A percentile compares a stretch with the other conserved stretches of the same genome.
Evolutionary conservation across 2,888 invertebrate genomes (phyloP).

Genomic region (Lithophane leautieri): DNA sequence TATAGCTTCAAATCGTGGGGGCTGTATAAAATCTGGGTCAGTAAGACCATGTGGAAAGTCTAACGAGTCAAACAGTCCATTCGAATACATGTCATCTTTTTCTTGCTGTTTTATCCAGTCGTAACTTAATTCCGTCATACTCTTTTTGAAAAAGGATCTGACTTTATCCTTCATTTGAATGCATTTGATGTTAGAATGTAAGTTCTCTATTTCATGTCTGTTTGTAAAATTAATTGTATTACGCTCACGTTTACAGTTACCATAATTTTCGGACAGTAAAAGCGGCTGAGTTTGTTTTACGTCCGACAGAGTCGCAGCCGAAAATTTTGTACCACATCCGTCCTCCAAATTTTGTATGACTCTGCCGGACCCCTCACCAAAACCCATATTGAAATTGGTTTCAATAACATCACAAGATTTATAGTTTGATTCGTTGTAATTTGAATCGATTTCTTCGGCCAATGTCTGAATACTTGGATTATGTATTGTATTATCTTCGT

Average conservation of each 20-base stretch:
- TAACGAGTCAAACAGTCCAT: conserved; percentile 36
- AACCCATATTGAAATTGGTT: conserved; percentile 89
- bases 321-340: conserved; percentile 83
- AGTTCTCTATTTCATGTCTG: conserved; percentile 71
- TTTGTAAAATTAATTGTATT: conserved; percentile 50
- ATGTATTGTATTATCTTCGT: conserved; percentile 45
- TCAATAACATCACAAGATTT: conserved; percentile 73
- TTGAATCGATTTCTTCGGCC: conserved; percentile 79
- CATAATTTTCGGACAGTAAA: conserved; percentile 79
- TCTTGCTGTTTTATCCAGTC: conserved; percentile 69
- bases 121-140: conserved; percentile 74
- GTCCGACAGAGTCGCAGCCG: conserved; percentile 91
- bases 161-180: conserved; percentile 81
- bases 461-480: conserved; percentile 78
- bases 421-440: conserved; percentile 71
- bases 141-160: conserved; percentile 81
- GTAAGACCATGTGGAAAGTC: conserved; percentile 68
- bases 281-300: conserved; percentile 90
- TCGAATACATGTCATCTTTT: conserved; percentile 60
- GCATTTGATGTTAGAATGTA: conserved; percentile 73
- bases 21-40: conserved; percentile 90
- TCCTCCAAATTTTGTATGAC: conserved; percentile 87
- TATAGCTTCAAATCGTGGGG: conserved; percentile 80
- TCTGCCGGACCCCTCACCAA: conserved; percentile 91
- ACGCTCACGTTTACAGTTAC: conserved; percentile 63